Evolutionary conservation across 2,888 invertebrate genomes (phyloP), one percentile per base, ranked within the genome.

Genomic region (Hydriomena furcata): DNA sequence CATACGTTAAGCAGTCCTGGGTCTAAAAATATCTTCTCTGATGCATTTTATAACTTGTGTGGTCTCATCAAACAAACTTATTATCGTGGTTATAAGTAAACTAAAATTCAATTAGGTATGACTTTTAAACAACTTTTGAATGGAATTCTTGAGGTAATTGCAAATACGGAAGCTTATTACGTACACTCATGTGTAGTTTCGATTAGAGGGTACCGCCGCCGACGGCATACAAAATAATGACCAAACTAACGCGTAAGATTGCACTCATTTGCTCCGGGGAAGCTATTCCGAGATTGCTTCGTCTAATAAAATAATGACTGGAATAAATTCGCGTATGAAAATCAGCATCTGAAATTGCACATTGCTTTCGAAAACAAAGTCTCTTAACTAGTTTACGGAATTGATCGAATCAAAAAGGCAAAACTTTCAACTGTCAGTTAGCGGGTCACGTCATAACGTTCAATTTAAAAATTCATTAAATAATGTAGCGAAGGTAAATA

Each of bases 91-190:
- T n/a, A 24, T 10, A 20, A 8, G 20, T 17, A 7, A n/a, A 30
- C 40, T 36, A 32, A 32, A 48, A 49, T 49, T 49, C 43, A 49
- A 43, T 49, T 43, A n/a, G n/a, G n/a, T n/a, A 49, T 21, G 27
- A 37, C 20, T 42, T 23, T 32, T 34, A 21, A 41, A 50, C 37
- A 52, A 28, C 30, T 43, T 52, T 47, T 47, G 46, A 46, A 51
- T 41, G 42, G 28, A 43, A 52, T 59, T 49, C 60, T 56, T 34
- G 32, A 28, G 37, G 79, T 81, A 82, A 84, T 85, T 79, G 78
- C 76, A 61, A 65, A 79, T 73, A 73, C 78, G 83, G 84, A 84
- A 84, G 77, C 79, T 74, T 73, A 84, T 81, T 80, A 80, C 75
- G 71, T 80, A 80, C 75, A 71, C 73, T 74, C 72, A 72, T 78